Conservation (phyloP, 2,797 vertebrate species). For the Leuciscus waleckii region DNA sequence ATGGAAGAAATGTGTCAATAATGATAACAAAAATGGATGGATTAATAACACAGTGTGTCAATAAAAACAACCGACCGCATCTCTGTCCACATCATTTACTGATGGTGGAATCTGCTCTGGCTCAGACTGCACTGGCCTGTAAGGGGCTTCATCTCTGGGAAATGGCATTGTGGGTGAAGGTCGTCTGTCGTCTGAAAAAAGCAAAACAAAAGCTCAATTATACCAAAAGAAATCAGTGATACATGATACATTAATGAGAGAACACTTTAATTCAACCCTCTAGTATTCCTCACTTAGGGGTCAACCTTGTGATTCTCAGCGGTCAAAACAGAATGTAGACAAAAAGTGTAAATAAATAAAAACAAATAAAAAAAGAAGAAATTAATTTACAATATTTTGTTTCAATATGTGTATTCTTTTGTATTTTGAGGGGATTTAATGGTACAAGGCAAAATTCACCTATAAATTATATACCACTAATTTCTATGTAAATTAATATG, state of each 20-base stretch:
- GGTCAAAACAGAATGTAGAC: not conserved
- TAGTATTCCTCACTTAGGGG: not conserved
- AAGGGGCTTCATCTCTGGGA: slow-evolving; percentile 48
- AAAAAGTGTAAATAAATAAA: not conserved
- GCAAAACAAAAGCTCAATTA: not conserved
- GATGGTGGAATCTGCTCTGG: slow-evolving; percentile 2
- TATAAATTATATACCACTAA: not conserved
- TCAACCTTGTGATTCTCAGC: not conserved
- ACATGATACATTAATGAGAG: not conserved
- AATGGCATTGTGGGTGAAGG: slow-evolving; percentile 26
- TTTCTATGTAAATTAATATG: not conserved
- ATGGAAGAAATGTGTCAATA: not conserved
- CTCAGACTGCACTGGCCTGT: slow-evolving; percentile 32
- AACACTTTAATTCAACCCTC: not conserved
- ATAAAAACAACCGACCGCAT: slow-evolving; percentile 67
- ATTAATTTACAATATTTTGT: not conserved
- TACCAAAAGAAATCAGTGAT: not conserved
- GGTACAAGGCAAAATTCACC: not conserved
- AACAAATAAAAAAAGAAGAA: not conserved
- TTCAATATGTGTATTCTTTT: no score
- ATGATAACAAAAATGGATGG: not conserved
- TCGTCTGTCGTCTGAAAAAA: slow-evolving; percentile 31
- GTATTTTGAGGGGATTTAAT: not conserved
- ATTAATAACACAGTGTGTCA: not conserved
- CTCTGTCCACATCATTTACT: slow-evolving; percentile 54